Base-by-base conservation (phyloP, 2,888 invertebrate genomes). In the Athetis lepigone region DNA sequence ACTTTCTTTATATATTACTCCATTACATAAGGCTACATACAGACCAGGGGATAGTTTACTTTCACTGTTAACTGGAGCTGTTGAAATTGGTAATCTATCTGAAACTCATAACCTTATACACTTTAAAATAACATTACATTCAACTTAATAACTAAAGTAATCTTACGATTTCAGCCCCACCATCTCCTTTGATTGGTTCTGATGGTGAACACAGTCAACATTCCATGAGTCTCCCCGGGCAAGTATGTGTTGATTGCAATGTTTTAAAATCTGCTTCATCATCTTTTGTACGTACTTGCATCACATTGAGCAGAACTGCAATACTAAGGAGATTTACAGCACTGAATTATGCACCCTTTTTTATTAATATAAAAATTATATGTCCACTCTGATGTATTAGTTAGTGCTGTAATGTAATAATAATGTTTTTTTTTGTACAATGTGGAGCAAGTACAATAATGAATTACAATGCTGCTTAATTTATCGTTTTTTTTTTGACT, bases 111-210 rank as follows among this genome's bases (percentile, higher is more conserved):
- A 29, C 11, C 2, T 2, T 13, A 29, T n/a, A 29, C 11, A 9
- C 8, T 27, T 27, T 29, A 8, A 11, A 33, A 4, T 33, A 33
- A 13, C 33, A 33, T 13, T 29, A 33, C 13, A 13, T 16, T 11
- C 9, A 0, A 9, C 40, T 65, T 19, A 25, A 13, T 16, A 40
- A 67, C 13, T n/a, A n/a, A 1, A 6, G 0, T 11, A 3, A 23
- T 23, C 4, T 5, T 25, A 2, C 1, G 0, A n/a, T 90, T 90
- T 46, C 89, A 98, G 98, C 98, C 52, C 98, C 98, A 45, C 98
- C 98, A 11, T 98, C 98, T 33, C 98, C 98, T 8, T 90, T 98
- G 84, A 97, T 97, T 75, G 96, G 96, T n/a, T 94, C 96, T 69
- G 95, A 96, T 77, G 96, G 96, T 33, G 94, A 94, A 87, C 95